Evolutionary conservation across 2,888 invertebrate species (phyloP).

Genomic region (Eremobia ochroleuca): DNA sequence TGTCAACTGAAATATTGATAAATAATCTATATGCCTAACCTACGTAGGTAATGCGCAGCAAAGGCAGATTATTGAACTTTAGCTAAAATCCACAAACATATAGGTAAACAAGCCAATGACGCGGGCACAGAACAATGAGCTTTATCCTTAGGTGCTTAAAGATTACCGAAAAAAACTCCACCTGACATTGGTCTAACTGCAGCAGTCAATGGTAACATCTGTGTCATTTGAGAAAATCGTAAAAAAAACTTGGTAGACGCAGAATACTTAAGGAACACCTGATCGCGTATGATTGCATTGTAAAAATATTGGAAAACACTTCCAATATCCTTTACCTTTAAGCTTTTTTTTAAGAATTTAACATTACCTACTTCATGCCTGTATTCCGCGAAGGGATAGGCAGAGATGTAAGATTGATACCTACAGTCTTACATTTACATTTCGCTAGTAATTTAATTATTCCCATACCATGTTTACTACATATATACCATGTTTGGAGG

Average conservation of each 20-base stretch:
- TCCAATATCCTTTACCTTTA: neutral
- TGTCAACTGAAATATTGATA: conserved; percentile 16
- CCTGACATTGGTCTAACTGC: neutral
- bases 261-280: conserved; percentile 19
- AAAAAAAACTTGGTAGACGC: conserved; percentile 22
- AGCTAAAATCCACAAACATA: neutral
- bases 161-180: neutral
- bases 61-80: conserved; percentile 21
- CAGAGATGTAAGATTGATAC: neutral
- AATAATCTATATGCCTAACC: neutral
- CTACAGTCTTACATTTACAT: neutral
- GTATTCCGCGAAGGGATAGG: neutral
- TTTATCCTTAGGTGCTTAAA: neutral
- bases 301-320: conserved; percentile 37
- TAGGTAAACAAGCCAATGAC: neutral
- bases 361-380: neutral
- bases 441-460: neutral
- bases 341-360: neutral
- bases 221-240: conserved; percentile 24
- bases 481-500: neutral
- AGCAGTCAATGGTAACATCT: conserved; percentile 43
- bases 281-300: conserved; percentile 23
- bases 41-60: neutral
- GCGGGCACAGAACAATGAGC: neutral
- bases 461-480: neutral